Evolutionary conservation across 2,113 vertebrate species (phyloP).

Genomic region (Quiscalus mexicanus): DNA sequence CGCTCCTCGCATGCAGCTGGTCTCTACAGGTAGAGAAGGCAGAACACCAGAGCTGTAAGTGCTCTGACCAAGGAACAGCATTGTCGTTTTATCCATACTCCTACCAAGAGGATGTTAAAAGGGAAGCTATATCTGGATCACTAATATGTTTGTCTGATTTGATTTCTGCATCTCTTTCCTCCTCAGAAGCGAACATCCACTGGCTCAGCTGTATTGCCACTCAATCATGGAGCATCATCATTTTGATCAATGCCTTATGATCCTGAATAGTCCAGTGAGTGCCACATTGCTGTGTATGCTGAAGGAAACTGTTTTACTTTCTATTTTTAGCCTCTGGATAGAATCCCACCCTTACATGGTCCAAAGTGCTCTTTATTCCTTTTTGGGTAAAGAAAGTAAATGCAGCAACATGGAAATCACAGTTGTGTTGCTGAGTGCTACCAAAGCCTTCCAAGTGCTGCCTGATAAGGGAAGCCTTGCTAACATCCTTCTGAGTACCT

Average conservation of each 20-base stretch:
- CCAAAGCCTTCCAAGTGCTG: neutral
- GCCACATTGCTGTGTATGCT: neutral
- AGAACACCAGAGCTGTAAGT: neutral
- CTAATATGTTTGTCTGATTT: neutral
- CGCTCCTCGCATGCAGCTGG: neutral
- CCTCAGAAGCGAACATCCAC: slow-evolving; percentile 91
- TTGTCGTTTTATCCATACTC: neutral
- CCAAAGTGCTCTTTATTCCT: slow-evolving; percentile 63
- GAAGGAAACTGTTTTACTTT: slow-evolving; percentile 14
- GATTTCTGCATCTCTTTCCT: neutral
- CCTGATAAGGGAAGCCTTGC: neutral
- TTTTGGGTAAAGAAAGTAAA: slow-evolving; percentile 74
- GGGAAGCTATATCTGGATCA: neutral
- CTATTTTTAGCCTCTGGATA: slow-evolving; percentile 72
- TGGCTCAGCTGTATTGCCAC: slow-evolving; percentile 96
- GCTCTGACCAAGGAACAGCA: neutral
- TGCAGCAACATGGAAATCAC: neutral
- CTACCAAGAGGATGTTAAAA: neutral
- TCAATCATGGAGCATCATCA: slow-evolving; percentile 99
- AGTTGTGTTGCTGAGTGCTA: neutral
- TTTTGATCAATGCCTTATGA: slow-evolving; percentile 99
- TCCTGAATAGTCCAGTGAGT: slow-evolving; percentile 94
- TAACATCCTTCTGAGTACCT: neutral
- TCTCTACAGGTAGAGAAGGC: neutral
- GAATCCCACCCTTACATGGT: slow-evolving; percentile 64